phyloP scores from a whole-genome alignment of 1,140 invertebrate genomes.

The Augochlora pura region DNA sequence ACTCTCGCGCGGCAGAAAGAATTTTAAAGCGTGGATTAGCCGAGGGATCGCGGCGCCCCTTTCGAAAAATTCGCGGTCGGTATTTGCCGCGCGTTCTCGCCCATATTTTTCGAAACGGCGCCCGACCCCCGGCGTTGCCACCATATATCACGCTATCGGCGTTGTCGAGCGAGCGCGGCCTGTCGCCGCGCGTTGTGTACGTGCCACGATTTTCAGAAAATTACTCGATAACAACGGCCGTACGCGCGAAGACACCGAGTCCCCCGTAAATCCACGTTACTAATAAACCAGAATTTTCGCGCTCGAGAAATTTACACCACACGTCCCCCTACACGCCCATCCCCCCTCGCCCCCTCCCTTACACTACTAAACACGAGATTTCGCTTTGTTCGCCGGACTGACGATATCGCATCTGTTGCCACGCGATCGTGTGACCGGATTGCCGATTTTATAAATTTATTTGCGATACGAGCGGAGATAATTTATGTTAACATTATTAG shows the following conservation, averaged over 20 bases:
- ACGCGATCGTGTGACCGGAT: no score
- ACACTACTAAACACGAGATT: no score
- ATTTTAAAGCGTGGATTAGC: no score
- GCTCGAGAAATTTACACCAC: no score
- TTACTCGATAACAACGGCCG: background rate
- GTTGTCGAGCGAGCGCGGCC: background rate
- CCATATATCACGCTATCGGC: conserved; percentile 14
- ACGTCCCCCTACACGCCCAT: no score
- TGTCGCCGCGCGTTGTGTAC: background rate
- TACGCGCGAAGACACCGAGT: background rate
- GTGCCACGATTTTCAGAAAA: conserved; percentile 8
- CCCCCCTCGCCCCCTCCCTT: no score
- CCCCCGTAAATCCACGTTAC: background rate
- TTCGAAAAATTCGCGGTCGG: background rate
- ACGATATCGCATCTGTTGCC: no score
- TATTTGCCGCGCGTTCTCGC: background rate
- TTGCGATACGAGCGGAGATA: no score
- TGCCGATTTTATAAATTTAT: no score
- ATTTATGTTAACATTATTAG: no score
- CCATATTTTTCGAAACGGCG: conserved; percentile 2
- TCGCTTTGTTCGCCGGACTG: background rate
- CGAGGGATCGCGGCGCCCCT: no score
- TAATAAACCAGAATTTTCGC: conserved; percentile 6
- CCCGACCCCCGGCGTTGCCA: background rate
- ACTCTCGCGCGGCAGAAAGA: no score